phyloP scores from a whole-genome alignment of 2,113 vertebrate species.

The Stercorarius parasiticus region DNA sequence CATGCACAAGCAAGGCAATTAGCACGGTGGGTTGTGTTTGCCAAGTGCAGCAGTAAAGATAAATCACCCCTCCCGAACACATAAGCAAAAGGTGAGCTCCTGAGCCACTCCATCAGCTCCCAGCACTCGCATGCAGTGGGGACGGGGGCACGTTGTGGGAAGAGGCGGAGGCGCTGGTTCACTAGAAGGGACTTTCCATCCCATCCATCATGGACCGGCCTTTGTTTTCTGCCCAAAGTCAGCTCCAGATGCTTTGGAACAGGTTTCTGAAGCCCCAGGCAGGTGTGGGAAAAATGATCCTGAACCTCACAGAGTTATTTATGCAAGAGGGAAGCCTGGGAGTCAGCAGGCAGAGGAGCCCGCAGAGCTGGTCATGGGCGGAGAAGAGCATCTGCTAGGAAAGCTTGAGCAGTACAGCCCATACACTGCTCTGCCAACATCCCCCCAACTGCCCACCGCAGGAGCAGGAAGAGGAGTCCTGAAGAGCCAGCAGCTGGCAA shows the following conservation, averaged over 20 bases:
- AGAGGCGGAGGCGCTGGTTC: neutral
- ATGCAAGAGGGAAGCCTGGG: neutral
- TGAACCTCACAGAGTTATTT: neutral
- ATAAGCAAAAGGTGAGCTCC: neutral
- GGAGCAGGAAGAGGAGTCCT: neutral
- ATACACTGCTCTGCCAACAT: neutral
- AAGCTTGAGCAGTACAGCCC: neutral
- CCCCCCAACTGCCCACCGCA: neutral
- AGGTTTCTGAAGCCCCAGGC: neutral
- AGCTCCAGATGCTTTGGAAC: constrained; percentile 1
- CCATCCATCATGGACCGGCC: neutral
- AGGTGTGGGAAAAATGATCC: neutral
- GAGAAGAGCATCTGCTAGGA: constrained; percentile 15
- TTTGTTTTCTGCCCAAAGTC: neutral
- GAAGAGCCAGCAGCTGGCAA: constrained; percentile 37
- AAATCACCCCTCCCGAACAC: neutral
- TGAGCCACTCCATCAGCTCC: neutral
- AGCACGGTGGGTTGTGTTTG: neutral
- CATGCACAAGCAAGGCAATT: neutral
- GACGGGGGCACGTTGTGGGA: rapidly evolving
- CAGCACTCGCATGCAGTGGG: neutral
- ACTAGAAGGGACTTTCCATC: neutral
- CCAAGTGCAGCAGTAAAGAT: neutral
- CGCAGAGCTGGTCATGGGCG: neutral
- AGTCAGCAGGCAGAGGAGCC: neutral